Conservation (phyloP, 2,888 invertebrate species). For the Glyphotaelius pellucidus region DNA sequence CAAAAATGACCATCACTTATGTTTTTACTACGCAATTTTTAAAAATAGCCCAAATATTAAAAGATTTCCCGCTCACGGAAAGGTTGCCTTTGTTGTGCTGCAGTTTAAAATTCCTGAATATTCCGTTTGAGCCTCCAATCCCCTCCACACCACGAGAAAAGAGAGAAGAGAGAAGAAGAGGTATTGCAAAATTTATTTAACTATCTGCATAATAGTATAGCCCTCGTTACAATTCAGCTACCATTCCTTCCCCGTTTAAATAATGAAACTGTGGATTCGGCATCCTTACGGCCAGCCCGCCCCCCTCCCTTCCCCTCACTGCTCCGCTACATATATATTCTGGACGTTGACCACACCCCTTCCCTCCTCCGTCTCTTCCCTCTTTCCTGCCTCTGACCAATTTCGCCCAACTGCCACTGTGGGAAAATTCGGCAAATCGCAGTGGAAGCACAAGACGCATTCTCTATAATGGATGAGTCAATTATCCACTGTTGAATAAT, state of each 20-base stretch:
- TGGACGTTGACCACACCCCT: conserved; percentile 42
- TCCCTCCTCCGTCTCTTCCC: background rate
- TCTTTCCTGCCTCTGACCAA: conserved; percentile 4
- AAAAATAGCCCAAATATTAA: no score
- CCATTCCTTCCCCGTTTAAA: conserved; percentile 10
- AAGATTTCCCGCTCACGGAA: no score
- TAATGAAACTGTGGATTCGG: conserved; percentile 25
- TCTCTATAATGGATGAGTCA: conserved; percentile 37
- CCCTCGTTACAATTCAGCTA: background rate
- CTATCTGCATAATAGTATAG: background rate
- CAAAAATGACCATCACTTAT: no score
- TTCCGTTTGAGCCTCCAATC: background rate
- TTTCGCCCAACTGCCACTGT: conserved; percentile 37
- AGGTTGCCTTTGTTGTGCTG: background rate
- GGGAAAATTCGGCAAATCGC: conserved; percentile 43
- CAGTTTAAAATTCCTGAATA: background rate
- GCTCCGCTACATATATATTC: conserved; percentile 1
- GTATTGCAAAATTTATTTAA: background rate
- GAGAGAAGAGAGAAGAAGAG: background rate
- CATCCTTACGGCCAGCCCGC: background rate
- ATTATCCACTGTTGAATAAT: conserved; percentile 30
- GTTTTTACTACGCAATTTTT: no score
- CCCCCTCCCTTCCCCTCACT: background rate
- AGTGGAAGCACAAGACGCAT: conserved; percentile 30
- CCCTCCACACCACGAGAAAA: background rate